Conservation (phyloP, 2,888 invertebrate genomes). For the Mactromeris polynyma region DNA sequence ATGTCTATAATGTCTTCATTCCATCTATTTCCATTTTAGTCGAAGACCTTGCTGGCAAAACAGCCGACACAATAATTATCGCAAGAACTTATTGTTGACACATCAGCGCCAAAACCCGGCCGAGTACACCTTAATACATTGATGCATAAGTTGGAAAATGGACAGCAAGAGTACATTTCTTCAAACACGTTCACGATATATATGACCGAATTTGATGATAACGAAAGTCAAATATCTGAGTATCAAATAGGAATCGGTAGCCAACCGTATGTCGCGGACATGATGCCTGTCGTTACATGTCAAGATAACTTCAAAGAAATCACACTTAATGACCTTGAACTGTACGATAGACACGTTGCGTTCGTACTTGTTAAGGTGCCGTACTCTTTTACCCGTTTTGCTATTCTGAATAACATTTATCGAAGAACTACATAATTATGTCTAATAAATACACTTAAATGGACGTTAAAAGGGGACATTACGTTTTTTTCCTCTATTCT, state of each 20-base stretch:
- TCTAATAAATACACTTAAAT: too few relatives aligned
- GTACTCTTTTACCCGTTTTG: too few relatives aligned
- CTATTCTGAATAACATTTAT: too few relatives aligned
- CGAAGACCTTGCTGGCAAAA: slow-evolving; percentile 16
- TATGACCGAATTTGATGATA: slow-evolving; percentile 2
- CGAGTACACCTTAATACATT: background rate
- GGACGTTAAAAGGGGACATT: too few relatives aligned
- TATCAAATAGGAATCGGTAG: slow-evolving; percentile 39
- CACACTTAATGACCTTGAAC: background rate
- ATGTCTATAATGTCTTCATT: too few relatives aligned
- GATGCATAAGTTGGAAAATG: background rate
- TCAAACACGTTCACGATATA: background rate
- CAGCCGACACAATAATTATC: background rate
- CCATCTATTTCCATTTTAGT: background rate
- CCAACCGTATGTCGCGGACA: background rate
- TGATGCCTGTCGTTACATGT: slow-evolving; percentile 3
- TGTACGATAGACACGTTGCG: background rate
- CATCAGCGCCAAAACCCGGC: slow-evolving; percentile 20
- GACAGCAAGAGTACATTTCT: background rate
- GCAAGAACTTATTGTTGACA: slow-evolving; percentile 12
- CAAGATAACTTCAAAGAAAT: background rate
- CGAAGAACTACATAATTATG: too few relatives aligned
- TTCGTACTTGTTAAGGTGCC: background rate
- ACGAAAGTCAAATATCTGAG: slow-evolving; percentile 28
- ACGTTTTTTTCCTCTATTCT: too few relatives aligned